Conservation (phyloP, 2,888 invertebrate genomes). For the Epiblema foenella region DNA sequence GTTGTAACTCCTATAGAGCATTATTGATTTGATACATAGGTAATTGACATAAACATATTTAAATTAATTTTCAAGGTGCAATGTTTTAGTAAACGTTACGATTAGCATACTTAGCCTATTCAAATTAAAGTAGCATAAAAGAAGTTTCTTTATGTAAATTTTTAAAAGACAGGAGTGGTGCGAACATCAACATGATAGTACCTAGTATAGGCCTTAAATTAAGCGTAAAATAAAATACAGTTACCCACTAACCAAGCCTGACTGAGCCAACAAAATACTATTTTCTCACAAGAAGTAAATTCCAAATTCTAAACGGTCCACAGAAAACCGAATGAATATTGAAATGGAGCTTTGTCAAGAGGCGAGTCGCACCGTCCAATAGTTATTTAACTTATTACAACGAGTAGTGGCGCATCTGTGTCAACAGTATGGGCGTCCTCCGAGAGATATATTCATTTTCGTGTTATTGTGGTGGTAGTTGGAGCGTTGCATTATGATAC, state of each 20-base stretch:
- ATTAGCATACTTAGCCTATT: too few species aligned
- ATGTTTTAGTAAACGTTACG: background rate
- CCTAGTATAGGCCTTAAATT: constrained; percentile 23
- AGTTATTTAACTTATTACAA: constrained; percentile 40
- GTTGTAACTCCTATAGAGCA: constrained; percentile 15
- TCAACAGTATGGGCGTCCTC: constrained; percentile 34
- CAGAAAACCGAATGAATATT: constrained; percentile 41
- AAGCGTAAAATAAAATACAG: constrained; percentile 25
- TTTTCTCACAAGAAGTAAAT: constrained; percentile 23
- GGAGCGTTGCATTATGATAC: background rate
- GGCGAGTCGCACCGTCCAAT: constrained; percentile 33
- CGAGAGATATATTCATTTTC: constrained; percentile 25
- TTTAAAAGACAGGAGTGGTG: background rate
- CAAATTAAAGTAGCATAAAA: too few species aligned
- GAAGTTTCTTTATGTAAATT: background rate
- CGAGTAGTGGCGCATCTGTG: constrained; percentile 33
- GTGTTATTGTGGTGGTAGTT: background rate
- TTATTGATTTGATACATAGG: background rate
- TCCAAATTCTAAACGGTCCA: constrained; percentile 42
- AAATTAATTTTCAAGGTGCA: background rate
- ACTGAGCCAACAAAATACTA: constrained; percentile 34
- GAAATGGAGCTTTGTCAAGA: constrained; percentile 37
- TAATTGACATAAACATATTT: background rate
- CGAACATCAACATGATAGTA: background rate
- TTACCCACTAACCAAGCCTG: constrained; percentile 21